These are phyloP conservation scores for Lethocerus indicus DNA, from an alignment of 1,140 invertebrate species.

Conservation along the genomic window DNA sequence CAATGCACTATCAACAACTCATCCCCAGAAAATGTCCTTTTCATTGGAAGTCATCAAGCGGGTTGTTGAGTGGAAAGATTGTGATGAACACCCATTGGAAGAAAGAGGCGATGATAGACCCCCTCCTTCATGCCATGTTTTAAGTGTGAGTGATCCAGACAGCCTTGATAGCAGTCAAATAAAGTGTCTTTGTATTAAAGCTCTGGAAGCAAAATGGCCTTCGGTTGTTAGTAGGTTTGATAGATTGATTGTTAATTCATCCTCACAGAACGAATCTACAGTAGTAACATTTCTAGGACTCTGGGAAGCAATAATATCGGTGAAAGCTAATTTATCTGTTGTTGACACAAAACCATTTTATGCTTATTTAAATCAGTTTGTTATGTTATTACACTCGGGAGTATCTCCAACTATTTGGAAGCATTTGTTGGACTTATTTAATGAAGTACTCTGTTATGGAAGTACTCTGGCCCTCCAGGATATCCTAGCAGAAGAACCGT, in stretches of 20 bases:
- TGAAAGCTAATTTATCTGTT: constrained; percentile 74
- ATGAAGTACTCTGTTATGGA: constrained; percentile 77
- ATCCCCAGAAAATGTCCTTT: constrained; percentile 59
- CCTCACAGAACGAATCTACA: constrained; percentile 28
- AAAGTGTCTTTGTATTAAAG: constrained; percentile 70
- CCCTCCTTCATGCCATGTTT: constrained; percentile 35
- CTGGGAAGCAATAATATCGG: constrained; percentile 82
- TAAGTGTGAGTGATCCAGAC: constrained; percentile 55
- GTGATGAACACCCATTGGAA: constrained; percentile 62
- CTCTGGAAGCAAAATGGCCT: constrained; percentile 65
- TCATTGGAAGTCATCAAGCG: constrained; percentile 67
- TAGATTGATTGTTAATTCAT: constrained; percentile 28
- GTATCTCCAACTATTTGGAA: constrained; percentile 66
- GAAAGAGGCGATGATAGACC: constrained; percentile 27
- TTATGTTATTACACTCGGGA: constrained; percentile 49
- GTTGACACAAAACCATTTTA: constrained; percentile 80
- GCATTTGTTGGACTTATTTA: constrained; percentile 64
- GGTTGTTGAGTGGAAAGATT: constrained; percentile 73
- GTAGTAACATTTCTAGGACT: constrained; percentile 64
- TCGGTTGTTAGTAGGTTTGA: constrained; percentile 44
- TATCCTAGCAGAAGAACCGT: constrained; percentile 69
- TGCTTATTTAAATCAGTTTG: constrained; percentile 62
- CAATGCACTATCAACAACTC: constrained; percentile 35
- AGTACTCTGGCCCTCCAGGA: constrained; percentile 75
- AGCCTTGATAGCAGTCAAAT: constrained; percentile 57